Base-by-base conservation (phyloP, 1,140 invertebrate genomes). In the Idris sp. region DNA sequence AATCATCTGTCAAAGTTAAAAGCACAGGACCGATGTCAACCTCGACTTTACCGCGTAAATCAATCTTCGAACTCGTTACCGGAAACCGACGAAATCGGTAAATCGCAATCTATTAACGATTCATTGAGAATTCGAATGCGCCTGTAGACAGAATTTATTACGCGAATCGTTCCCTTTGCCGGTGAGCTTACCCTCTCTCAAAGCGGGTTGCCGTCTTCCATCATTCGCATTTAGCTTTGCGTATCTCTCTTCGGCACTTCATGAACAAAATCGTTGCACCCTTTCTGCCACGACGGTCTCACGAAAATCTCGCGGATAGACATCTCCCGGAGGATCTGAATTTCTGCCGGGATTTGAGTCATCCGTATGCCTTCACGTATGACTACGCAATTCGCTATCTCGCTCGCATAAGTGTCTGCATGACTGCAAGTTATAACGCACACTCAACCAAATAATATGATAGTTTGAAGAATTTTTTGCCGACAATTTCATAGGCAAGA, bases 301-400 rank as follows among this genome's bases (percentile, higher is more conserved):
- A 51, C 36, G 74, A 79, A 79, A 83, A 83, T 81, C 76, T 72
- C 22, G 35, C 44, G 54, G 71, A 74, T 62, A 67, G 68, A 72
- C 59, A 35, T 75, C 58, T 77, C 77, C 68, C 71, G 30, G 44
- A 71, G 72, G 79, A 81, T 81, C 76, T 76, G 82, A 81, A 84
- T 83, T 84, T 83, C 76, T 74, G 61, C 40, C 40, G 49, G 43
- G 61, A 67, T 72, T 71, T 59, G 65, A 67, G 48, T 72, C 68
- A 67, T 68, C 56, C 51, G 71, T 79, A 53, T 75, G 62, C 68
- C 75, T 83, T 83, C 78, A 82, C 79, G 81, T 84, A 76, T 82
- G 84, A 85, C 82, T 85, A 84, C 79, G 80, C 82, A 83, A 84
- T 84, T 84, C 77, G 79, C 83, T 82, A 83, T 85, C 80, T 49